A percentile compares a stretch with the other conserved stretches of the same genome.
These are phyloP conservation scores for Scaptomyza graminum DNA, from an alignment of 1,140 invertebrate genomes.

Conservation along the genomic window DNA sequence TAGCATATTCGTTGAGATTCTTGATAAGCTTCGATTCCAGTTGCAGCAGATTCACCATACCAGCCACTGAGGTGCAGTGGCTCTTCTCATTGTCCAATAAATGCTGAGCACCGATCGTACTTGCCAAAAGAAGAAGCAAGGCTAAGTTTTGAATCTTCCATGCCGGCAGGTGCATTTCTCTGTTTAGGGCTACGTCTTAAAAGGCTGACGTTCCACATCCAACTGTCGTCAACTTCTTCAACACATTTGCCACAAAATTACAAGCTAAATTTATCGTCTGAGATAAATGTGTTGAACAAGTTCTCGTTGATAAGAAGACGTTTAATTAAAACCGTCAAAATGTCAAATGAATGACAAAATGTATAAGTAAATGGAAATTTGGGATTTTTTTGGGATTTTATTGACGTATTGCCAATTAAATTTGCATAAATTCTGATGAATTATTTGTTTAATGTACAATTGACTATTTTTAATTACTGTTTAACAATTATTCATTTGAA, in stretches of 20 bases:
- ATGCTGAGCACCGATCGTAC: conserved; percentile 4
- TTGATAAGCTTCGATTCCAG: conserved; percentile 93
- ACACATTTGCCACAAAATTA: conserved; percentile 36
- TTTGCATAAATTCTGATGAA: no score
- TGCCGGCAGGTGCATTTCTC: conserved; percentile 34
- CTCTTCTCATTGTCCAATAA: conserved; percentile 42
- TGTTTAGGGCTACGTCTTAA: conserved; percentile 11
- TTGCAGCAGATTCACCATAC: conserved; percentile 93
- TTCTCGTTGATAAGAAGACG: no score
- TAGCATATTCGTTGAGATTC: conserved; percentile 91
- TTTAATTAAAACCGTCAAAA: no score
- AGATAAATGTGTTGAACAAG: conserved; percentile 59
- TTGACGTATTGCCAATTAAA: no score
- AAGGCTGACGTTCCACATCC: conserved; percentile 44
- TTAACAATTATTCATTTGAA: background rate
- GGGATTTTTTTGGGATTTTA: no score
- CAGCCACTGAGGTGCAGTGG: conserved; percentile 90
- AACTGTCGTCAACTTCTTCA: conserved; percentile 47
- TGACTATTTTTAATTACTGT: background rate
- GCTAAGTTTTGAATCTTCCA: conserved; percentile 22
- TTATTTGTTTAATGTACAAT: no score
- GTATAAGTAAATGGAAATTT: no score
- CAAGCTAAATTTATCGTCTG: conserved; percentile 23
- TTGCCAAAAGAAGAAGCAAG: background rate
- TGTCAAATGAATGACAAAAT: no score